Conservation (phyloP, 2,113 vertebrate genomes). For the Eleginops maclovinus region DNA sequence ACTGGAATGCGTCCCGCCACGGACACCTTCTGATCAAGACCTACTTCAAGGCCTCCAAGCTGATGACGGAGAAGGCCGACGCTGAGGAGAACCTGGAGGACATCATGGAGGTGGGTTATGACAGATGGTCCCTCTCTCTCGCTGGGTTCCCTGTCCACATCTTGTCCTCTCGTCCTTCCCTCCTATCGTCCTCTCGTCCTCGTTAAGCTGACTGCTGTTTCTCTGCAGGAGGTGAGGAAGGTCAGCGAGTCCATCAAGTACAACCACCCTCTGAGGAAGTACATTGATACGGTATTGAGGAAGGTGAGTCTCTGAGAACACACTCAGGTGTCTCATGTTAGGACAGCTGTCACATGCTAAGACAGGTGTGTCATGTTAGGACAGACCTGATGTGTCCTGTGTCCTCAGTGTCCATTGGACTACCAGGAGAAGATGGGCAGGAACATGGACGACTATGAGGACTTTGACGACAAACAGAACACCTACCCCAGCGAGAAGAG, state of each 20-base stretch:
- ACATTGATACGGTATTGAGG: slow-evolving; percentile 94
- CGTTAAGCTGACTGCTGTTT: not conserved
- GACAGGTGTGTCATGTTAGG: no score
- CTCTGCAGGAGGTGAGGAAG: slow-evolving; percentile 91
- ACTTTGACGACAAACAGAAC: slow-evolving; percentile 96
- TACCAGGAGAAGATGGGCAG: slow-evolving; percentile 99
- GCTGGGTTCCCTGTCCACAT: no score
- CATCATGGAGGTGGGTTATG: slow-evolving; percentile 91
- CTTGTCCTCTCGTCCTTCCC: no score
- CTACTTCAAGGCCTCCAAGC: slow-evolving; percentile 96
- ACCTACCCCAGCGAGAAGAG: slow-evolving; percentile 93
- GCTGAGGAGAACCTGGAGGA: slow-evolving; percentile 97
- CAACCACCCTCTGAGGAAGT: slow-evolving; percentile 96
- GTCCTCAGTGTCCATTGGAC: slow-evolving; percentile 90
- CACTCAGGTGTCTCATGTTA: no score
- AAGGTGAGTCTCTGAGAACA: slow-evolving; percentile 84
- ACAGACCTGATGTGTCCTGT: not conserved
- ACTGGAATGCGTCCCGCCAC: slow-evolving; percentile 94
- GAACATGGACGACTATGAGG: slow-evolving; percentile 99
- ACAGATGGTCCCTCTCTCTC: no score
- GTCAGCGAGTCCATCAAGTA: slow-evolving; percentile 96
- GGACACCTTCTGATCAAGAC: slow-evolving; percentile 95
- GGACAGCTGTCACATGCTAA: no score
- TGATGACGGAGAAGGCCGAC: slow-evolving; percentile 98
- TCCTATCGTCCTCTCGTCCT: no score